These are phyloP conservation scores for Eurytoma adleriae DNA, from an alignment of 2,888 invertebrate genomes.

Conservation along the genomic window DNA sequence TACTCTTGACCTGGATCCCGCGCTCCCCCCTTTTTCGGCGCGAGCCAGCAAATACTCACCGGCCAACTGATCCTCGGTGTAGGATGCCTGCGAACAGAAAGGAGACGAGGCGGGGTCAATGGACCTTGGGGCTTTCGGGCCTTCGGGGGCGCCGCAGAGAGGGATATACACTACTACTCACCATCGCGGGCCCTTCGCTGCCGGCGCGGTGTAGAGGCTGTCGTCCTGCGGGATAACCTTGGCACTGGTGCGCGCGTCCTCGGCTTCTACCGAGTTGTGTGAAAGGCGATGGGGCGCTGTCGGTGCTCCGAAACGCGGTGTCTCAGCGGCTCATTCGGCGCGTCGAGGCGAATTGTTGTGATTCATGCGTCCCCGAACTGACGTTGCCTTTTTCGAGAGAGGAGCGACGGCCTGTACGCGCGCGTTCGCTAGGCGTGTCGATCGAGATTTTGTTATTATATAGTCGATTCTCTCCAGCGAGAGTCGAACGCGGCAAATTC, in stretches of 20 bases:
- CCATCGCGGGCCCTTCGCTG: constrained; percentile 1
- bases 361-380: constrained; percentile 1
- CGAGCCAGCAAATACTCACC: constrained; percentile 83
- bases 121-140: not conserved
- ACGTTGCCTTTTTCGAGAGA: not conserved
- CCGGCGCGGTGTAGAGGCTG: no score
- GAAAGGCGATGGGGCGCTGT: constrained; percentile 13
- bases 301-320: not conserved
- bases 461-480: no score
- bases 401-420: no score
- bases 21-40: constrained; percentile 52
- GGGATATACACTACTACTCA: not conserved
- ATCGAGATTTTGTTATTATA: not conserved
- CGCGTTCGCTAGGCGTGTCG: no score
- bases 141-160: not conserved
- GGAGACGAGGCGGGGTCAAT: constrained; percentile 16
- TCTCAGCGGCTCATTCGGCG: not conserved
- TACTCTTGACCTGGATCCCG: constrained; percentile 74
- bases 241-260: no score
- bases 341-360: constrained; percentile 35
- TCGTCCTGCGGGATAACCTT: no score
- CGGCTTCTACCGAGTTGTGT: no score
- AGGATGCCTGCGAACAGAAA: constrained; percentile 84
- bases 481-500: no score
- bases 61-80: constrained; percentile 93